A percentile compares a stretch with the other conserved stretches of the same genome.
Conservation (phyloP, 1,140 invertebrate genomes). For the Drosophila insularis region DNA sequence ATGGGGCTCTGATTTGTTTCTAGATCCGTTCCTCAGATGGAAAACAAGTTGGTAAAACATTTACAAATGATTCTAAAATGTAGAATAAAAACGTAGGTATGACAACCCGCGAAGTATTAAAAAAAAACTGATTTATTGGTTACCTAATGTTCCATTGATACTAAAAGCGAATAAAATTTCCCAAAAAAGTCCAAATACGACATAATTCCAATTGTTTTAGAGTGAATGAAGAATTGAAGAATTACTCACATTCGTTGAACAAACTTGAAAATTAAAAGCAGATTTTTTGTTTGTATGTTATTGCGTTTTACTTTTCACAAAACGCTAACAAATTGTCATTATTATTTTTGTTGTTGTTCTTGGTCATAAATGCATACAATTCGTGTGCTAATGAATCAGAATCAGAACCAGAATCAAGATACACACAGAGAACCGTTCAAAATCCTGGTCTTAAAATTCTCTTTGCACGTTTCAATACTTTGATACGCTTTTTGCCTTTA, state of each 20-base stretch:
- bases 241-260: not conserved
- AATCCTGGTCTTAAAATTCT: not conserved
- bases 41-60: not conserved
- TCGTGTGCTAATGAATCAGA: constrained; percentile 2
- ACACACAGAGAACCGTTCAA: not conserved
- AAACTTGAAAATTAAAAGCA: not conserved
- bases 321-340: constrained; percentile 4
- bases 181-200: not conserved
- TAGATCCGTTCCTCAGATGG: too few relatives aligned
- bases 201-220: not conserved
- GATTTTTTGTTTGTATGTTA: not conserved
- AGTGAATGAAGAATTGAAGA: not conserved
- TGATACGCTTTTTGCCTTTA: not conserved
- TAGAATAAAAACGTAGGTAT: too few relatives aligned
- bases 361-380: not conserved
- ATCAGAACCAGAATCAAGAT: not conserved
- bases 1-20: too few relatives aligned
- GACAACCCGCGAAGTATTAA: too few relatives aligned
- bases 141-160: too few relatives aligned
- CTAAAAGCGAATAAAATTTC: too few relatives aligned
- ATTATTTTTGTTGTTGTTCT: not conserved
- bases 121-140: too few relatives aligned
- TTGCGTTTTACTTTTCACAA: constrained; percentile 8
- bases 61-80: not conserved
- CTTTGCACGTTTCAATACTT: not conserved